Percentiles rank a stretch among this genome's conserved stretches.
These are phyloP conservation scores for Bovichtus variegatus DNA, from an alignment of 2,797 vertebrate species.

Conservation along the genomic window DNA sequence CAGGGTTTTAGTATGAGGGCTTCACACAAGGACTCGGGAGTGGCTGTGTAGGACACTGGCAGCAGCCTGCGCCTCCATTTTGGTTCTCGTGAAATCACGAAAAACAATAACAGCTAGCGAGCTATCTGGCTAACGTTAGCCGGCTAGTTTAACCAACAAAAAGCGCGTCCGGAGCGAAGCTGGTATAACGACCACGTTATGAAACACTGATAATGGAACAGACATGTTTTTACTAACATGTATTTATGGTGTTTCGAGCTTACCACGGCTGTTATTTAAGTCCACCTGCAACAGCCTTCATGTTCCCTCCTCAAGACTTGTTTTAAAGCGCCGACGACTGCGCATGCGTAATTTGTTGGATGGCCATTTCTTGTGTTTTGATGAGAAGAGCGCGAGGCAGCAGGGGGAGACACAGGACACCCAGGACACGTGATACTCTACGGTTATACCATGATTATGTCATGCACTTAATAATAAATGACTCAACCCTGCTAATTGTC, in stretches of 20 bases:
- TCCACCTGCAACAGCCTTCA: constrained; percentile 77
- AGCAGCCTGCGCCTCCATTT: constrained; percentile 83
- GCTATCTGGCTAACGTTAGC: constrained; percentile 68
- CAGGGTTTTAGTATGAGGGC: constrained; percentile 26
- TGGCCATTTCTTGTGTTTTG: constrained; percentile 73
- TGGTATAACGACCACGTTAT: not conserved
- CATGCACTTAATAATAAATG: not conserved
- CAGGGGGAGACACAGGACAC: constrained; percentile 48
- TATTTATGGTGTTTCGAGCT: constrained; percentile 39
- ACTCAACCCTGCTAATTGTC: not conserved
- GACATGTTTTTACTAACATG: fast-evolving
- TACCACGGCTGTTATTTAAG: constrained; percentile 75
- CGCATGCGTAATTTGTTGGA: constrained; percentile 79
- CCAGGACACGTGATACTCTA: not conserved
- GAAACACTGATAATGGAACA: fast-evolving
- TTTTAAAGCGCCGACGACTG: constrained; percentile 78
- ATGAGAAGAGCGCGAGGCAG: not conserved
- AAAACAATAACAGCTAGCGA: constrained; percentile 87
- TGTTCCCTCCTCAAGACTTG: constrained; percentile 84
- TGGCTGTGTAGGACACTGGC: constrained; percentile 74
- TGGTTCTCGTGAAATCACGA: constrained; percentile 79
- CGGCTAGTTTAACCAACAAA: constrained; percentile 39
- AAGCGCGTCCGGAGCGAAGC: not conserved
- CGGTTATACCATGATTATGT: not conserved
- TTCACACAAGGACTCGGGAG: constrained; percentile 73